phyloP scores from a whole-genome alignment of 2,888 invertebrate species.

The Hedychridium roseum region DNA sequence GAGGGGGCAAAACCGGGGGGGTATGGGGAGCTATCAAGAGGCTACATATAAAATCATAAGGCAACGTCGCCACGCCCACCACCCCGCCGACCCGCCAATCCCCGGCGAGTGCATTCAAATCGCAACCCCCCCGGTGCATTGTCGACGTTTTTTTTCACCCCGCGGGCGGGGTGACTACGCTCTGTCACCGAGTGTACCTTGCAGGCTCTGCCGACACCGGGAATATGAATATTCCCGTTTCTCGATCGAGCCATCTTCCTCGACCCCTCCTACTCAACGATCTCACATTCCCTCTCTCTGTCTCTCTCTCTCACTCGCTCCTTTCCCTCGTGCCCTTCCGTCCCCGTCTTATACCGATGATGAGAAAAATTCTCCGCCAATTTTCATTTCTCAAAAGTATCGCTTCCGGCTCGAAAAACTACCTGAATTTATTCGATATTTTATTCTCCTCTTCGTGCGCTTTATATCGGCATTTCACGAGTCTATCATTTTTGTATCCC shows the following conservation, averaged over 20 bases:
- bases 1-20: conserved; percentile 19
- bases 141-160: conserved; percentile 47
- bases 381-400: too few relatives aligned
- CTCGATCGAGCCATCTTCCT: conserved; percentile 28
- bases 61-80: conserved; percentile 59
- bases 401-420: too few relatives aligned
- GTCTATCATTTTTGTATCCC: too few relatives aligned
- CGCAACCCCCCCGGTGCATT: conserved; percentile 58
- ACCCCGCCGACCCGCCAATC: conserved; percentile 57
- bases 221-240: conserved; percentile 42
- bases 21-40: conserved; percentile 51
- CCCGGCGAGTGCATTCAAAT: conserved; percentile 57
- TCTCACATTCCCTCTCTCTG: conserved; percentile 2
- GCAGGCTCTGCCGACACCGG: conserved; percentile 36
- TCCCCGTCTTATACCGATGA: too few relatives aligned
- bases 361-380: too few relatives aligned
- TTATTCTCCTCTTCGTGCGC: too few relatives aligned
- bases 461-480: too few relatives aligned
- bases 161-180: conserved; percentile 49
- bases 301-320: conserved; percentile 6
- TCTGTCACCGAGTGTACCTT: conserved; percentile 28
- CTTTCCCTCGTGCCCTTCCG: conserved; percentile 7
- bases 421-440: too few relatives aligned
- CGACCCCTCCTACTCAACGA: conserved; percentile 15
- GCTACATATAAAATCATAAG: conserved; percentile 61